Base-by-base conservation (phyloP, 2,113 vertebrate genomes). In the Sinocyclocheilus grahami region DNA sequence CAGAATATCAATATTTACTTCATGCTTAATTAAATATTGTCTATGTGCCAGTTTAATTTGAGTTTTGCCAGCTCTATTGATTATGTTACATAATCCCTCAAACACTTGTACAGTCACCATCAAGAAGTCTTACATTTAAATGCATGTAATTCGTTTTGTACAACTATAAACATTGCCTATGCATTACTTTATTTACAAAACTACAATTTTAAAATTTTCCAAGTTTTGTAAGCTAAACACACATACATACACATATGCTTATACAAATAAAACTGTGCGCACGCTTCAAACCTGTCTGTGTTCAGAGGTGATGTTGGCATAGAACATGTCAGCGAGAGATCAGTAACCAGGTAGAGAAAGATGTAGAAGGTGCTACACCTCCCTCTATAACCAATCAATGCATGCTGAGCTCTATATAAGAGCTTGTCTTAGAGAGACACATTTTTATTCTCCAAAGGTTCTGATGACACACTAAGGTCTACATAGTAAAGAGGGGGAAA, bases 381-480 rank as follows among this genome's bases (percentile, higher is more conserved):
- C 93, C 89, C 20, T 76, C 33, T 75, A 67, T 33, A 89, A 71
- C 94, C 95, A 95, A 95, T 95, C 92, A 92, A 48, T n/a, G 84
- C 14, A 42, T 79, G n/a, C 30, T 55, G 0, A 22, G 87, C 90
- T 7, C 86, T 92, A 91, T 95, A 95, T 93, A 76, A 91, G 85
- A 87, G 51, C 87, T 67, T 83, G 63, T n/a, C 14, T 24, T 24
- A 9, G n/a, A 10, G 24, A 46, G 58, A 67, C 37, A 67, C 37
- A 62, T 30, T 78, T 86, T 82, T 86, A 89, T 82, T 89, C 46
- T 48, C 46, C 72, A 37, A 63, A 77, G 8, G 5, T 51, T 18
- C 8, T 80, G 62, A 69, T 0, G 60, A 24, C 22, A 20, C 6
- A 3, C 42, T 42, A 81, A 37, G 13, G 24, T 86, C 86, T 20